These are phyloP conservation scores for Amphiprion clarkii DNA, from an alignment of 2,797 vertebrate genomes.

Conservation along the genomic window DNA sequence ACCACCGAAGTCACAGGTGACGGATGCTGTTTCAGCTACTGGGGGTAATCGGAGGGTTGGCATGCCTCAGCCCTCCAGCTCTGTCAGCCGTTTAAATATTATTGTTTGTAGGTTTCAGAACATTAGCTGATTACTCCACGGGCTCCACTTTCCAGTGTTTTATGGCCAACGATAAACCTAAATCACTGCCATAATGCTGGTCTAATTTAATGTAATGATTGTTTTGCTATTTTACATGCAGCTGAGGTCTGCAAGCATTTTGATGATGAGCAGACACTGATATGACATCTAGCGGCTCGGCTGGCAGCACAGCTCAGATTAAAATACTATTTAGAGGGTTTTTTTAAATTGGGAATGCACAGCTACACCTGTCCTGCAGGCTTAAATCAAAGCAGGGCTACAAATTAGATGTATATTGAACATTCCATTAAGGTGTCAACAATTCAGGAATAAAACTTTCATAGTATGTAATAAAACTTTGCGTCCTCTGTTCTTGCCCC, in stretches of 20 bases:
- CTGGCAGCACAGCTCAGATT: slow-evolving; percentile 1
- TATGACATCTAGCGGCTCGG: not conserved
- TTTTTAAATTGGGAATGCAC: not conserved
- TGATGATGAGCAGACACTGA: slow-evolving; percentile 32
- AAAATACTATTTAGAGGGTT: not conserved
- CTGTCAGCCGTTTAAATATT: slow-evolving; percentile 63
- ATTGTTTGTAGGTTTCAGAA: slow-evolving; percentile 66
- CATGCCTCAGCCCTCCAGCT: slow-evolving; percentile 39
- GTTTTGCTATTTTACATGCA: slow-evolving; percentile 60
- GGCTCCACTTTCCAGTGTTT: slow-evolving; percentile 62
- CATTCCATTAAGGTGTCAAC: not conserved
- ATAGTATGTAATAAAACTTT: not conserved
- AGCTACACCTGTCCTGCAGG: not conserved
- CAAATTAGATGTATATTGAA: not conserved
- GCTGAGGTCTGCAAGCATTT: slow-evolving; percentile 29
- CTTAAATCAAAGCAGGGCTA: not conserved
- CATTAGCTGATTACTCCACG: slow-evolving; percentile 75
- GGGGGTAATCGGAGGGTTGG: slow-evolving; percentile 3
- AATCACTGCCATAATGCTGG: slow-evolving; percentile 65
- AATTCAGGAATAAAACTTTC: not conserved
- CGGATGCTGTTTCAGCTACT: slow-evolving; percentile 41
- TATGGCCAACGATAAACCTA: slow-evolving; percentile 66
- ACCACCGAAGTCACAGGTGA: slow-evolving; percentile 38
- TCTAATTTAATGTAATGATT: slow-evolving; percentile 64
- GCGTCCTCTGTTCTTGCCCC: not conserved